Evolutionary conservation across 2,888 invertebrate genomes (phyloP), one percentile per base, ranked within the genome.

Genomic region (Dynastes maya): DNA sequence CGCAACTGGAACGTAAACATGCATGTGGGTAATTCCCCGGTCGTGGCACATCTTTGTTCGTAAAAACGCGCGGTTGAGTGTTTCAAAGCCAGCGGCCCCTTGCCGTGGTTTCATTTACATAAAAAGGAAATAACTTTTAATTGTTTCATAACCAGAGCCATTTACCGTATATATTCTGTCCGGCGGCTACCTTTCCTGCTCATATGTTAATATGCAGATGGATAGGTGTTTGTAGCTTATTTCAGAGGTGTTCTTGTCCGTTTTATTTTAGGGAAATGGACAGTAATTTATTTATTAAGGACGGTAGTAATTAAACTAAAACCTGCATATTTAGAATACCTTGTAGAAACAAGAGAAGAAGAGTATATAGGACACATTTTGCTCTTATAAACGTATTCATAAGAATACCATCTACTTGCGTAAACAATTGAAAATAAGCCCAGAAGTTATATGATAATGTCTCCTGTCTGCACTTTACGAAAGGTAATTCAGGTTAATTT

Each of bases 121-220:
- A 84, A 84, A 85, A 85, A 84, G 81, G 82, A 80, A 82, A 84
- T 85, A 85, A 84, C 83, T 85, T 85, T 85, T 84, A 85, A 85
- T 85, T 84, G 84, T 83, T 84, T 83, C 83, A 83, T 82, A 82
- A 82, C 78, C 83, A 83, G 81, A 79, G 78, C 72, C 80, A 74
- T 82, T 82, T 80, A 55, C 80, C 61, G 64, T 78, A 79, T 79
- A 79, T 79, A 65, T 74, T 55, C 49, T 67, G 75, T 61, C 58
- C 75, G 11, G 2, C 51, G 29, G 70, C 79, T 58, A 32, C 58
- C 49, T 76, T 68, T n/a, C 27, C 53, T 16, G n/a, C n/a, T 37
- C 37, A 16, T 32, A n/a, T 72, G 55, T 55, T 55, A 55, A 55
- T 55, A 55, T 72, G 6, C 27, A 45, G 11, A 58, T 58, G 72